These are phyloP conservation scores for Mustelus asterias DNA, from an alignment of 2,113 vertebrate species.

Conservation along the genomic window DNA sequence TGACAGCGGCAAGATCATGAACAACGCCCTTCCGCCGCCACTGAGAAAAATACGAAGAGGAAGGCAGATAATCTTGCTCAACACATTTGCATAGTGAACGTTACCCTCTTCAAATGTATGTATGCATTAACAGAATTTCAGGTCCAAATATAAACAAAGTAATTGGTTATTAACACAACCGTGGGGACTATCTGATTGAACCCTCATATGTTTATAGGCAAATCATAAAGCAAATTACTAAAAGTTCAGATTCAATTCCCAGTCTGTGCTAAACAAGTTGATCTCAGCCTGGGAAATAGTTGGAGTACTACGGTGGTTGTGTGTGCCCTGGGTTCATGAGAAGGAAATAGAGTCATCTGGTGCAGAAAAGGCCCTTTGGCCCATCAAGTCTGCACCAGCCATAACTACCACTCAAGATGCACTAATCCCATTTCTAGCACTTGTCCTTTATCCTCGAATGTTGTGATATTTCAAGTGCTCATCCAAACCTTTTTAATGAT, in stretches of 20 bases:
- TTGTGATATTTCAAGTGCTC: no score
- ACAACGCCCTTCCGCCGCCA: no score
- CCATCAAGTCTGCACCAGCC: no score
- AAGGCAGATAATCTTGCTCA: no score
- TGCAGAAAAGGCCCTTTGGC: no score
- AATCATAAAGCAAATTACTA: not conserved
- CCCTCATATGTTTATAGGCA: not conserved
- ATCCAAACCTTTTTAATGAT: no score
- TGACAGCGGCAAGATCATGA: no score
- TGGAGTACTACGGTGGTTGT: not conserved
- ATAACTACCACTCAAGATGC: no score
- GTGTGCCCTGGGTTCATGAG: not conserved
- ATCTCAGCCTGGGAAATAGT: not conserved
- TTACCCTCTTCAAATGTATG: not conserved
- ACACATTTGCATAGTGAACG: not conserved
- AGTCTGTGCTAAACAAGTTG: not conserved
- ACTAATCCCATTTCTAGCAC: no score
- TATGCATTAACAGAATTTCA: not conserved
- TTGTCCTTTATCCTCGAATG: no score
- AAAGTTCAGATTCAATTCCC: not conserved
- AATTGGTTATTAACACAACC: not conserved
- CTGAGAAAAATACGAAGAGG: no score
- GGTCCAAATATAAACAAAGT: not conserved
- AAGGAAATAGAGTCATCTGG: no score
- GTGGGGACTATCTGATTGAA: not conserved